Conservation (phyloP, 1,140 invertebrate species). For the Sitobion miscanthi region DNA sequence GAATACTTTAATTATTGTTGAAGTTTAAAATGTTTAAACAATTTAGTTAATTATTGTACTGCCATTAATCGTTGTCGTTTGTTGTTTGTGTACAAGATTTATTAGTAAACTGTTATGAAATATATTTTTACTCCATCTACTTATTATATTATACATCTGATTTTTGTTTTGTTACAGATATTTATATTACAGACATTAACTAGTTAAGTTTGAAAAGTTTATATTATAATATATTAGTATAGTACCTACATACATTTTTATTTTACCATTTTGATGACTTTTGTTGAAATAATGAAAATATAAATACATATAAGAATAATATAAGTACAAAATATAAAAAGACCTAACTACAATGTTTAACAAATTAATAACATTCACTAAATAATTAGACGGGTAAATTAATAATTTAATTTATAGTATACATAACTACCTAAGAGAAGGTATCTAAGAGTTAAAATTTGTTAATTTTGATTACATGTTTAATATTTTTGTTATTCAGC, state of each 20-base stretch:
- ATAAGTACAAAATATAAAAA: too few species aligned
- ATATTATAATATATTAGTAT: too few species aligned
- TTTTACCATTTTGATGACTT: not conserved
- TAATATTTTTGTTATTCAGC: not conserved
- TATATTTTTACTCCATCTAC: not conserved
- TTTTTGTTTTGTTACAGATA: not conserved
- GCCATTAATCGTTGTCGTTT: not conserved
- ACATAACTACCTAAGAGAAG: too few species aligned
- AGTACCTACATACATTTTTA: not conserved
- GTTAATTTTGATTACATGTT: not conserved
- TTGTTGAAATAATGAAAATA: not conserved
- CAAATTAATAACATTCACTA: too few species aligned
- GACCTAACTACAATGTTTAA: too few species aligned
- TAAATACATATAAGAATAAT: too few species aligned
- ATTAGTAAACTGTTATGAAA: constrained; percentile 62
- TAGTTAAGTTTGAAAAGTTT: not conserved
- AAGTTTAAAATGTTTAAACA: constrained; percentile 29
- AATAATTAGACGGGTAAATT: too few species aligned
- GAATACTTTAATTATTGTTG: not conserved
- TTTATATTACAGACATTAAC: not conserved
- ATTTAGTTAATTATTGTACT: not conserved
- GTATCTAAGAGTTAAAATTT: not conserved
- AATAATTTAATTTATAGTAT: too few species aligned
- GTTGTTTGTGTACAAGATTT: not conserved
- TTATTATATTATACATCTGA: not conserved